Base-by-base conservation (phyloP, 2,888 invertebrate genomes). In the Latrodectus elegans region DNA sequence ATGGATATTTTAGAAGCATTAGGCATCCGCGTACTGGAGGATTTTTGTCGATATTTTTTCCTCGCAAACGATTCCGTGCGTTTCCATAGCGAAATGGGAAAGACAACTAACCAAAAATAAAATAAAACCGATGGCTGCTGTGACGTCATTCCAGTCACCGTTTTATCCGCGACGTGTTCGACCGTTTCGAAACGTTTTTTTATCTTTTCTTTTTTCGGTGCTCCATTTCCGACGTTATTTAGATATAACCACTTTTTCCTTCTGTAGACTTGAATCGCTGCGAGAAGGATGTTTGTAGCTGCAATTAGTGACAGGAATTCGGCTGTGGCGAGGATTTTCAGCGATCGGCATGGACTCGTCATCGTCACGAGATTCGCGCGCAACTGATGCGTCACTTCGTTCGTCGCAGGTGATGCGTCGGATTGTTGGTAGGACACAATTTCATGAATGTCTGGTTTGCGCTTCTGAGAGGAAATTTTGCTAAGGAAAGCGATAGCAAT, bases 1-100 rank as follows among this genome's bases (percentile, higher is more conserved):
- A 38, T 38, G 38, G 38, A 38, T 38, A 38, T 38, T 38, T 38
- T 38, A 38, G 38, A 38, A 38, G 38, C 38, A 38, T 1, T 15
- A 11, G n/a, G 60, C 60, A 60, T 60, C 60, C 60, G 60, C n/a
- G 60, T 60, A 8, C n/a, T n/a, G 14, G 12, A 60, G 60, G n/a
- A 60, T 12, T 15, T 15, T 11, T 60, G 14, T 12, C 12, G 12
- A 15, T 60, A 15, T n/a, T n/a, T 60, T 60, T 12, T 12, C 12
- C 12, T 15, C 10, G 60, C 12, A 11, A 12, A 60, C 60, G 60
- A 60, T 60, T 60, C 60, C 60, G 60, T 60, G 60, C 60, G 60
- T 60, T 60, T 60, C 60, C n/a, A 60, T 60, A 60, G 60, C n/a
- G 60, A 60, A 38, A 60, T 60, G 60, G n/a, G n/a, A 60, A n/a